Conservation (phyloP, 2,888 invertebrate genomes). For the Brachyopa scutellaris region DNA sequence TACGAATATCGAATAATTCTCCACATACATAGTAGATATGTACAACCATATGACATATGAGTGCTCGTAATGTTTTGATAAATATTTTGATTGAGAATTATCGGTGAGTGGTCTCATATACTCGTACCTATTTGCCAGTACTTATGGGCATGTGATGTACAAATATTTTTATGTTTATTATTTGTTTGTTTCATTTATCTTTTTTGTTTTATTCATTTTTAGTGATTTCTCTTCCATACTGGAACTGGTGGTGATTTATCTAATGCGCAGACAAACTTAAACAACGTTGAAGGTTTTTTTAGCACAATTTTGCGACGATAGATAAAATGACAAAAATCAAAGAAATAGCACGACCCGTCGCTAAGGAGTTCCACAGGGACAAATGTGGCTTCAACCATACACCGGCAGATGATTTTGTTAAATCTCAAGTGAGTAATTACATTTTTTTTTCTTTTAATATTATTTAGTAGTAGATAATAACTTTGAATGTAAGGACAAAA, state of each 20-base stretch:
- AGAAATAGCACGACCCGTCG: slow-evolving; percentile 78
- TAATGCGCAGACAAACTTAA: no score
- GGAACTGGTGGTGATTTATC: no score
- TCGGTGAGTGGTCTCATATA: neutral
- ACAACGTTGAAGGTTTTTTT: no score
- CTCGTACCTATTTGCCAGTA: no score
- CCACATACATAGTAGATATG: no score
- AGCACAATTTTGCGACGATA: no score
- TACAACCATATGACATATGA: no score
- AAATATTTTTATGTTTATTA: no score
- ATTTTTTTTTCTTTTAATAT: neutral
- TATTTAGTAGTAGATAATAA: no score
- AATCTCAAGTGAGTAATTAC: slow-evolving; percentile 79
- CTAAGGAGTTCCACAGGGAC: slow-evolving; percentile 78
- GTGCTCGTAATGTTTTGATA: neutral
- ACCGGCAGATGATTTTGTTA: slow-evolving; percentile 81
- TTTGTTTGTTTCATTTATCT: neutral
- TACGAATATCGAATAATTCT: no score
- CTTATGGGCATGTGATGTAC: neutral
- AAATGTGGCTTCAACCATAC: slow-evolving; percentile 80
- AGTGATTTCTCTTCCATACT: neutral
- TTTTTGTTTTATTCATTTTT: neutral
- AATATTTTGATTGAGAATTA: slow-evolving; percentile 1
- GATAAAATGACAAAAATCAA: slow-evolving; percentile 77
- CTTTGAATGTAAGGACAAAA: no score